Evolutionary conservation across 1,140 invertebrate genomes (phyloP), one percentile per base, ranked within the genome.

Genomic region (Mylabris phalerata): DNA sequence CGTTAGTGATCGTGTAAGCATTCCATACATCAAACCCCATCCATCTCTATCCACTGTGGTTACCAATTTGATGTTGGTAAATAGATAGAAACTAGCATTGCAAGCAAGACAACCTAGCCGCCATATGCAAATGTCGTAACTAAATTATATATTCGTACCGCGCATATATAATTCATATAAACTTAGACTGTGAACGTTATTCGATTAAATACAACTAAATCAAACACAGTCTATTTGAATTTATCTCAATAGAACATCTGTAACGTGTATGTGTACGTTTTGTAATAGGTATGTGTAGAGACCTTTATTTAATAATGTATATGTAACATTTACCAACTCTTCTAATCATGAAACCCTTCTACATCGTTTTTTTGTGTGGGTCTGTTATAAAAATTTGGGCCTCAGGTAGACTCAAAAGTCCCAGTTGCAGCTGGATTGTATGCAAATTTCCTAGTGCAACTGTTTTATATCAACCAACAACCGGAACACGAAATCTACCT

Each of bases 91-190:
- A 32, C 49, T 41, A 50, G 40, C 32, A 32, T 32, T 32, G 50
- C 50, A 47, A 50, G 32, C 32, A 32, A 32, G 32, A 32, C 32
- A 32, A 32, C 32, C n/a, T 63, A 63, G 60, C 67, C 63, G 65
- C 67, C 67, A 67, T 65, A 69, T 69, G 67, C 67, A 69, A 69
- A 69, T 69, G 64, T 60, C 60, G 68, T 32, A 70, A 70, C 68
- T 63, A 68, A 70, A 70, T 70, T 70, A 70, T 70, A 62, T 67
- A 68, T 65, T 70, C 68, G 63, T 63, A 61, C 57, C 54, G 67
- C 63, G 68, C 67, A 67, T 68, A 67, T 68, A 67, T 70, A 70
- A 70, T 70, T 68, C 64, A 62, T 27, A 32, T 32, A 32, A 32
- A 32, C 40, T 61, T 50, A 65, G 63, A 62, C 55, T 51, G 51